A percentile compares a stretch with the other conserved stretches of the same genome.
These are phyloP conservation scores for Lasioglossum pauxillum DNA, from an alignment of 2,888 invertebrate species.

Conservation along the genomic window DNA sequence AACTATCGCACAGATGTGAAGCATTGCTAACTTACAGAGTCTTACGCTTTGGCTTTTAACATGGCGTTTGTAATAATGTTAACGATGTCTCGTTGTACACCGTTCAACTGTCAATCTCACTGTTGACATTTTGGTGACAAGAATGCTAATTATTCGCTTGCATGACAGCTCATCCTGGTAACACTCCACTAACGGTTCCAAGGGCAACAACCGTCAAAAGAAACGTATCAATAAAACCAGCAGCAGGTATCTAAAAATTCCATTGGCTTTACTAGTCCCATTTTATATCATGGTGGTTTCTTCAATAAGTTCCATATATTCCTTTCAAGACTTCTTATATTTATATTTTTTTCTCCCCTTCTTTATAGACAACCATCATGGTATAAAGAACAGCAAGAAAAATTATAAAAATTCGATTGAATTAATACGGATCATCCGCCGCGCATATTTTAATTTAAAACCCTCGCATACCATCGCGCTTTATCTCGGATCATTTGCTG, in stretches of 20 bases:
- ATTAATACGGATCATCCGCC: not conserved
- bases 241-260: slow-evolving; percentile 77
- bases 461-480: slow-evolving; percentile 24
- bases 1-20: slow-evolving; percentile 46
- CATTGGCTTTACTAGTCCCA: slow-evolving; percentile 62
- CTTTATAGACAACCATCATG: slow-evolving; percentile 29
- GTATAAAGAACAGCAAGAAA: slow-evolving; percentile 16
- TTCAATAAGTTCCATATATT: not conserved
- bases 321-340: not conserved
- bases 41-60: slow-evolving; percentile 57
- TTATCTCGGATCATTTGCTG: slow-evolving; percentile 23
- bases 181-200: slow-evolving; percentile 71
- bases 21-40: slow-evolving; percentile 46
- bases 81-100: slow-evolving; percentile 35
- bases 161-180: slow-evolving; percentile 81
- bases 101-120: slow-evolving; percentile 52
- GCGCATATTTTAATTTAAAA: slow-evolving; percentile 12
- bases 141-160: slow-evolving; percentile 72
- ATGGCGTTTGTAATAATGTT: slow-evolving; percentile 39
- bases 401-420: slow-evolving; percentile 18
- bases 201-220: slow-evolving; percentile 78
- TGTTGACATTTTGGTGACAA: slow-evolving; percentile 59
- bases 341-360: not conserved
- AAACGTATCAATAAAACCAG: slow-evolving; percentile 77
- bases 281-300: slow-evolving; percentile 42